Conservation (phyloP, 2,888 invertebrate genomes). For the Prostheceraeus crozeri region DNA sequence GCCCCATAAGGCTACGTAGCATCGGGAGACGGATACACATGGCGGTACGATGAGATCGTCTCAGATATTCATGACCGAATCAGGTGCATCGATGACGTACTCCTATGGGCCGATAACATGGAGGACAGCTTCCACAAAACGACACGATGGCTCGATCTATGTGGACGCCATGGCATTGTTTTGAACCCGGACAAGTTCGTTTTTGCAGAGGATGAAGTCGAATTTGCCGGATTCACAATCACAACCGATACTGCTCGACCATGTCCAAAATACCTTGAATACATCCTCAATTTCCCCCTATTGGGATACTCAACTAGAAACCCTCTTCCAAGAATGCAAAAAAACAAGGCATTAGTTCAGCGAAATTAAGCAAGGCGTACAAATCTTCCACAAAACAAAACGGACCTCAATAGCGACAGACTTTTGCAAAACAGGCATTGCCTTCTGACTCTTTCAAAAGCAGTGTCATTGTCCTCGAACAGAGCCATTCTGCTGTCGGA, state of each 20-base stretch:
- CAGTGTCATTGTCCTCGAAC: background rate
- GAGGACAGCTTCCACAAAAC: slow-evolving; percentile 41
- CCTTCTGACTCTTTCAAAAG: slow-evolving; percentile 17
- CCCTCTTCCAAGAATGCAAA: slow-evolving; percentile 39
- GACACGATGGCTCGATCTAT: slow-evolving; percentile 41
- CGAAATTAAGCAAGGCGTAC: slow-evolving; percentile 22
- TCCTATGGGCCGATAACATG: slow-evolving; percentile 41
- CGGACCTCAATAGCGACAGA: slow-evolving; percentile 23
- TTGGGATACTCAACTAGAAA: slow-evolving; percentile 39
- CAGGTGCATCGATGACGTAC: slow-evolving; percentile 40
- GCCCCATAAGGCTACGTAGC: slow-evolving; percentile 17
- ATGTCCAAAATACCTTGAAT: slow-evolving; percentile 39
- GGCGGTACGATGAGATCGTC: slow-evolving; percentile 19
- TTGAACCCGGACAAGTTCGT: slow-evolving; percentile 40
- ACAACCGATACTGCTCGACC: slow-evolving; percentile 41
- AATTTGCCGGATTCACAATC: slow-evolving; percentile 40
- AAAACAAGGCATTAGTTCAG: slow-evolving; percentile 33
- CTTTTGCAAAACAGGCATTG: slow-evolving; percentile 3
- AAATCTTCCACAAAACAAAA: slow-evolving; percentile 4
- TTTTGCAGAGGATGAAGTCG: slow-evolving; percentile 38
- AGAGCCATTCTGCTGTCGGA: background rate
- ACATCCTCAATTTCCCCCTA: slow-evolving; percentile 38
- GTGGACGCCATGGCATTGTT: slow-evolving; percentile 40
- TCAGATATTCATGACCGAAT: background rate
- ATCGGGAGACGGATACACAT: slow-evolving; percentile 29